Percentiles rank a stretch among this genome's conserved stretches.
These are phyloP conservation scores for Tetrapedia diversipes DNA, from an alignment of 2,888 invertebrate species.

Conservation along the genomic window DNA sequence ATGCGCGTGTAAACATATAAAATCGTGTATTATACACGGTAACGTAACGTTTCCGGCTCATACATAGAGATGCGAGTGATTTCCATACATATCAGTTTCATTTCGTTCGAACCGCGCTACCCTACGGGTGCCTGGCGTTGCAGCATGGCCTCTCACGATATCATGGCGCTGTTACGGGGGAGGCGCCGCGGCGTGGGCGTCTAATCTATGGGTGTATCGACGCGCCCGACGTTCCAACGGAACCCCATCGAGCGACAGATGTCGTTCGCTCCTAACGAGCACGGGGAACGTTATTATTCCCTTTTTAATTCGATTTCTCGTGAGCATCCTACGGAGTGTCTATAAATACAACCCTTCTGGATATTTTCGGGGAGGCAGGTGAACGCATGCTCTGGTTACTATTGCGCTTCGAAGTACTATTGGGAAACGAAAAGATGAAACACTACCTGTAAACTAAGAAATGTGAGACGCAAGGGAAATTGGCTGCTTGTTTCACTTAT, in stretches of 20 bases:
- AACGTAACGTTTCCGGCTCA: conserved; percentile 63
- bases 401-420: no score
- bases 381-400: conserved; percentile 44
- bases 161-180: conserved; percentile 17
- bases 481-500: no score
- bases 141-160: conserved; percentile 42
- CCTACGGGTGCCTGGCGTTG: conserved; percentile 51
- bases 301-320: conserved; percentile 67
- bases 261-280: conserved; percentile 62
- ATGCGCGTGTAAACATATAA: conserved; percentile 51
- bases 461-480: no score
- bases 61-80: conserved; percentile 73
- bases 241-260: conserved; percentile 66
- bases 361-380: no score
- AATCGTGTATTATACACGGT: conserved; percentile 57
- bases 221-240: conserved; percentile 23
- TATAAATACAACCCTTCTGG: neutral
- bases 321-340: neutral
- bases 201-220: conserved; percentile 48
- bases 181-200: conserved; percentile 30
- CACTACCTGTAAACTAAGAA: no score
- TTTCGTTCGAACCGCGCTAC: conserved; percentile 62
- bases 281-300: conserved; percentile 57
- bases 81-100: conserved; percentile 77
- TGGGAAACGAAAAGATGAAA: no score